Evolutionary conservation across 2,797 vertebrate species (phyloP).

Genomic region (Scyliorhinus canicula): DNA sequence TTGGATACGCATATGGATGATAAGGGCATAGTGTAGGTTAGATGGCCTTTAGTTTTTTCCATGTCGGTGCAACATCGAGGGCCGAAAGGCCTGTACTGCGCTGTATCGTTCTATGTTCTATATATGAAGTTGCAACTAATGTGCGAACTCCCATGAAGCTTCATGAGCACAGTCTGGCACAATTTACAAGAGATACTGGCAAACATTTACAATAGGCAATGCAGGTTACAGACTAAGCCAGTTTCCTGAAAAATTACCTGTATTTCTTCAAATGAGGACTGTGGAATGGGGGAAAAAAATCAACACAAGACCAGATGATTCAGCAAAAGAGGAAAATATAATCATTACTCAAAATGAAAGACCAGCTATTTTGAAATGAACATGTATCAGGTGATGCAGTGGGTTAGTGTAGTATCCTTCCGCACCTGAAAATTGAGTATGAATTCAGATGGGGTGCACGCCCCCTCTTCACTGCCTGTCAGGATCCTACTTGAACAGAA

Average conservation of each 20-base stretch:
- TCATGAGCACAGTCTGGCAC: background rate
- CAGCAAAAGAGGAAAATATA: background rate
- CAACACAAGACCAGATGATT: background rate
- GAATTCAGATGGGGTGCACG: background rate
- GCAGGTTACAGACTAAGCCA: background rate
- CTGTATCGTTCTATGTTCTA: too few species aligned
- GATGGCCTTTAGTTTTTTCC: too few species aligned
- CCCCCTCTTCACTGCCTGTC: background rate
- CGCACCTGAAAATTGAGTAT: background rate
- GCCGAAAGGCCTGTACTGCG: too few species aligned
- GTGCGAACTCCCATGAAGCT: background rate
- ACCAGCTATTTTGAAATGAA: background rate
- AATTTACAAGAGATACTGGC: background rate
- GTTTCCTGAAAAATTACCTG: background rate
- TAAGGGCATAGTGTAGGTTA: too few species aligned
- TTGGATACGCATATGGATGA: too few species aligned
- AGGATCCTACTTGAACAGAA: background rate
- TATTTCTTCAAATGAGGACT: slow-evolving; percentile 8
- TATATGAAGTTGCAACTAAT: background rate
- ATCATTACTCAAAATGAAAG: background rate
- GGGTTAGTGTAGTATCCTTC: background rate
- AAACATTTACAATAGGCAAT: background rate
- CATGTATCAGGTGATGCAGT: background rate
- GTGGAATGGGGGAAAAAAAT: background rate
- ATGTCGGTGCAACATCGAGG: too few species aligned